A percentile compares a stretch with the other conserved stretches of the same genome.
Conservation (phyloP, 2,888 invertebrate species). For the Philereme vetulata region DNA sequence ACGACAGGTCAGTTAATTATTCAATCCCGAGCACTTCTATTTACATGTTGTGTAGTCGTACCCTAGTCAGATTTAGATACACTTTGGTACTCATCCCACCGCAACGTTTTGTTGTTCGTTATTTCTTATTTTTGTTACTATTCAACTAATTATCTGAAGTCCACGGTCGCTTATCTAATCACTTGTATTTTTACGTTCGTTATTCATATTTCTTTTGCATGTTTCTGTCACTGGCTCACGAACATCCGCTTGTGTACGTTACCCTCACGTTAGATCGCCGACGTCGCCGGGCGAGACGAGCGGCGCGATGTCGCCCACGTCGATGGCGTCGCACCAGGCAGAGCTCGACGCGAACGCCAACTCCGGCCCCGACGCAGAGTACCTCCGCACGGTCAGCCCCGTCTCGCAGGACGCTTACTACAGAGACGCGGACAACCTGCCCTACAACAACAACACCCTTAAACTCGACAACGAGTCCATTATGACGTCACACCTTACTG, state of each 20-base stretch:
- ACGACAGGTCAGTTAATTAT: conserved; percentile 88
- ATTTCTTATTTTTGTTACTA: conserved; percentile 46
- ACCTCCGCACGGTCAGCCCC: conserved; percentile 71
- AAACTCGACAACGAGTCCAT: conserved; percentile 79
- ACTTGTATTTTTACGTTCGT: conserved; percentile 61
- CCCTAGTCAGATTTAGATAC: conserved; percentile 46
- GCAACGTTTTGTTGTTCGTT: conserved; percentile 51
- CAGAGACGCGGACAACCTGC: conserved; percentile 57
- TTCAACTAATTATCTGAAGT: conserved; percentile 47
- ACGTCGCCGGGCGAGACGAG: conserved; percentile 69
- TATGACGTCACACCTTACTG: conserved; percentile 71
- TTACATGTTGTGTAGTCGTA: conserved; percentile 60
- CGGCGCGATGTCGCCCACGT: conserved; percentile 77
- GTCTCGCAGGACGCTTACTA: conserved; percentile 86
- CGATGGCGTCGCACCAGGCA: conserved; percentile 62
- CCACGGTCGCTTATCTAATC: conserved; percentile 62
- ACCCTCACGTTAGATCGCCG: conserved; percentile 76
- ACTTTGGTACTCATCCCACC: conserved; percentile 48
- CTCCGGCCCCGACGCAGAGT: conserved; percentile 57
- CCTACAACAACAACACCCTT: conserved; percentile 78
- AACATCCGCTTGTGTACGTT: conserved; percentile 79
- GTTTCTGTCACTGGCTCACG: conserved; percentile 81
- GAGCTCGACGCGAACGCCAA: conserved; percentile 63
- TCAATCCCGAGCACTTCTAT: conserved; percentile 24
- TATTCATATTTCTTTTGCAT: conserved; percentile 75